phyloP scores from a whole-genome alignment of 2,797 vertebrate species.

The Sorex maritimensis region DNA sequence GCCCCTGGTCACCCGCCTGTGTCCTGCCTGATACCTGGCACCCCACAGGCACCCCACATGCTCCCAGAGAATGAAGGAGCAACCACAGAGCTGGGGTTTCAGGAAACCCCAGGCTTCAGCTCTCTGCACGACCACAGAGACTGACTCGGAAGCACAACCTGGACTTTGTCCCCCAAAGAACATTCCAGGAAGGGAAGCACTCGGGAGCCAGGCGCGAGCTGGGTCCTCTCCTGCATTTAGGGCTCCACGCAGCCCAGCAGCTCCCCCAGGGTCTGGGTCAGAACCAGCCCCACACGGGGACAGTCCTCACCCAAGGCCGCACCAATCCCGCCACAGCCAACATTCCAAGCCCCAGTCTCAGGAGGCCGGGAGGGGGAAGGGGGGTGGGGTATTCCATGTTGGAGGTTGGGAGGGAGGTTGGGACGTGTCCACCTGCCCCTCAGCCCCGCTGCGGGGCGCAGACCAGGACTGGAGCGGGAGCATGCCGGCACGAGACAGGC shows the following conservation, averaged over 20 bases:
- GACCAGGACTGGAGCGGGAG: not conserved
- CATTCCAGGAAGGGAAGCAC: not conserved
- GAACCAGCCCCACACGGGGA: not conserved
- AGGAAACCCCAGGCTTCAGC: not conserved
- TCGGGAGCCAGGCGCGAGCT: not conserved
- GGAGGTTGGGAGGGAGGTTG: not conserved
- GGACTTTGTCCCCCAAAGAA: not conserved
- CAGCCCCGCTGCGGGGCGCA: not conserved
- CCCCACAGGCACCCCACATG: not conserved
- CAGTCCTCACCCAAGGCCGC: conserved; percentile 16
- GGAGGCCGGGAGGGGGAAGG: not conserved
- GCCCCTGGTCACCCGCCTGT: not conserved
- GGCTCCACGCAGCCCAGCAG: not conserved
- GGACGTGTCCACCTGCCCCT: not conserved
- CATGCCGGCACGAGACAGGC: not conserved
- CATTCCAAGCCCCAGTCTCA: too few species aligned
- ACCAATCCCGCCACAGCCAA: not conserved
- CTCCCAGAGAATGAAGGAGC: not conserved
- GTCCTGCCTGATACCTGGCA: not conserved
- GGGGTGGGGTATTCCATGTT: not conserved
- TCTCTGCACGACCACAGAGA: not conserved
- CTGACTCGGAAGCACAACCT: not conserved
- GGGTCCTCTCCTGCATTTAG: not conserved
- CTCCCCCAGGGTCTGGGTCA: not conserved
- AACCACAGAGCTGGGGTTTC: not conserved